Evolutionary conservation across 2,113 vertebrate genomes (phyloP).

Genomic region (Corythoichthys intestinalis): DNA sequence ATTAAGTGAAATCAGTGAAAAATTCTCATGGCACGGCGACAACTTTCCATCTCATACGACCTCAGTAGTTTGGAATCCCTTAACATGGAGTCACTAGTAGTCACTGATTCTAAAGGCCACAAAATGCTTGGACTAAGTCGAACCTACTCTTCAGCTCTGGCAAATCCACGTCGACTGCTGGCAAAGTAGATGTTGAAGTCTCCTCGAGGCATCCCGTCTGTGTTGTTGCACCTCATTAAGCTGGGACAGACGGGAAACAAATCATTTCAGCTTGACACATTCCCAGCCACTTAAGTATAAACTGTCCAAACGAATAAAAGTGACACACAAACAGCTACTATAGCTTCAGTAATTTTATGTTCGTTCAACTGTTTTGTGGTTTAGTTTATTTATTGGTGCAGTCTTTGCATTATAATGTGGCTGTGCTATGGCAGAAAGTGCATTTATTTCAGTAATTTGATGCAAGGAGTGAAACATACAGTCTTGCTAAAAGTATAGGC

Average conservation of each 20-base stretch:
- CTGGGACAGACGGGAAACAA: slow-evolving; percentile 15
- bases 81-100: background rate
- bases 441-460: too few species aligned
- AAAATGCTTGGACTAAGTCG: background rate
- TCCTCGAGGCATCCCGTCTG: slow-evolving; percentile 68
- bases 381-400: too few species aligned
- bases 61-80: background rate
- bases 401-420: too few species aligned
- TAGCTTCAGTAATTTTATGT: too few species aligned
- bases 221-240: slow-evolving; percentile 53
- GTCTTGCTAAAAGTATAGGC: too few species aligned
- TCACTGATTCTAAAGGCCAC: background rate
- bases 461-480: too few species aligned
- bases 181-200: slow-evolving; percentile 75
- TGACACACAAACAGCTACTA: background rate
- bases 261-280: background rate
- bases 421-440: too few species aligned
- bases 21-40: background rate
- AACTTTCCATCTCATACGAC: too few species aligned
- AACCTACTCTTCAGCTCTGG: slow-evolving; percentile 74
- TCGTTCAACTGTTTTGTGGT: too few species aligned
- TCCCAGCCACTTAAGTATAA: background rate
- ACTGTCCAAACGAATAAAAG: background rate
- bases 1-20: background rate
- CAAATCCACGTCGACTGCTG: slow-evolving; percentile 58